A percentile compares a stretch with the other conserved stretches of the same genome.
These are phyloP conservation scores for Hydropsyche betteni DNA, from an alignment of 2,888 invertebrate genomes.

Conservation along the genomic window DNA sequence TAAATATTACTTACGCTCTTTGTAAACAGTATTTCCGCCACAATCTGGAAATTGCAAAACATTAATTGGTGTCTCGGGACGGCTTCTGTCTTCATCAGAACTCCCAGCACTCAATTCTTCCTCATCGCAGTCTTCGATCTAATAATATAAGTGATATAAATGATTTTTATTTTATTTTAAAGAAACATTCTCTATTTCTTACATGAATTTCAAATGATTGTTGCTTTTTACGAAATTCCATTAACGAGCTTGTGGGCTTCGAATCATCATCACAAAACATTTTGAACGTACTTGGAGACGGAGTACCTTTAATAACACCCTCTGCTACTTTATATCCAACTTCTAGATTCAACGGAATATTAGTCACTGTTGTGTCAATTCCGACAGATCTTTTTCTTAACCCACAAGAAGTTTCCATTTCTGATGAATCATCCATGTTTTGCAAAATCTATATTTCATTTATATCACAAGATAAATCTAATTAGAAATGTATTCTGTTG, in stretches of 20 bases:
- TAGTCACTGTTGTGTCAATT: conserved; percentile 52
- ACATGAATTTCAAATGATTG: conserved; percentile 66
- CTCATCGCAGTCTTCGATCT: conserved; percentile 66
- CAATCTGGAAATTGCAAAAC: conserved; percentile 45
- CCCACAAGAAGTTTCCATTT: conserved; percentile 41
- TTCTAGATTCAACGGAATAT: conserved; percentile 59
- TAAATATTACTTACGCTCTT: conserved; percentile 47
- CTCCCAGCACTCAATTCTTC: conserved; percentile 62
- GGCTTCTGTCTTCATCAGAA: conserved; percentile 58
- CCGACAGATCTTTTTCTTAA: conserved; percentile 59
- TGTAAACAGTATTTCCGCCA: conserved; percentile 45
- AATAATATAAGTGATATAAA: conserved; percentile 21
- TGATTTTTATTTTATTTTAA: conserved; percentile 1
- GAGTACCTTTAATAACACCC: conserved; percentile 60
- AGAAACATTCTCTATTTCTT: conserved; percentile 29
- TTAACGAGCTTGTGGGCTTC: conserved; percentile 56
- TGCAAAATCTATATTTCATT: not conserved
- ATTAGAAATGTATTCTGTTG: not conserved
- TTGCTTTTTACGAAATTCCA: conserved; percentile 64
- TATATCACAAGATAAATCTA: not conserved
- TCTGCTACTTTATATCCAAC: conserved; percentile 60
- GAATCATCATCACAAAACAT: conserved; percentile 55
- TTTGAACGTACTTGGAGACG: conserved; percentile 60
- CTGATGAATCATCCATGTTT: conserved; percentile 47
- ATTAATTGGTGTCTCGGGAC: conserved; percentile 49